Base-by-base conservation (phyloP, 2,113 vertebrate species). In the Elaphurus davidianus region DNA sequence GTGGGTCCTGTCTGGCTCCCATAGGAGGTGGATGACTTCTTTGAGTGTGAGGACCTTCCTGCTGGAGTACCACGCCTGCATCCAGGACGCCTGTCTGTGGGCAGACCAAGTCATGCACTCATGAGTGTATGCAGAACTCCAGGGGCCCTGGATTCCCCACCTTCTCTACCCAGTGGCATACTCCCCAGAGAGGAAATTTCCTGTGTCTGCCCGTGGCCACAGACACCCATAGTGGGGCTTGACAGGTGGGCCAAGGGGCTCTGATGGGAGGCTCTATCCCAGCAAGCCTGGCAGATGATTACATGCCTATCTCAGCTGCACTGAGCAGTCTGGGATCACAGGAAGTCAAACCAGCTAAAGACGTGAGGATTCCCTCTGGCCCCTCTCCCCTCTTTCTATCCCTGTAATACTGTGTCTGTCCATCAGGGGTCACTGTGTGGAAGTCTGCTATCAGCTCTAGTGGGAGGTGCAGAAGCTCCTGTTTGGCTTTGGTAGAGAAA, bases 11-110 rank as follows among this genome's bases (percentile, higher is more conserved):
- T 93, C 87, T 84, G 67, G 6, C 54, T 87, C 88, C 78, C 67
- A 36, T 54, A 97, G 97, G 96, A 98, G 76, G 98, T 98, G n/a
- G 98, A 96, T 30, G 98, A 97, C 52, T 98, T 98, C 93, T 98
- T 98, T 79, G 97, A 98, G 43, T 97, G 97, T 0, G 94, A 98
- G 96, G 45, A 97, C 87, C 50, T 98, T 98, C 52, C 84, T 98
- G 52, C 87, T 98, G 50, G 94, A 98, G 62, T 97, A 97, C 30
- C 97, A 98, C 21, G 30, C 64, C 55, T 67, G 67, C 33, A 96
- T 96, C 74, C 16, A 50, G 45, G 98, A 98, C 0, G 30, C 98
- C 90, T 98, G 96, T 88, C 96, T 95, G 47, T 45, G 91, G 33
- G 96, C 94, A 0, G 93, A 97, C 93, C 62, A 54, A 0, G 87